Base-by-base conservation (phyloP, 2,113 vertebrate genomes). In the Theropithecus gelada region DNA sequence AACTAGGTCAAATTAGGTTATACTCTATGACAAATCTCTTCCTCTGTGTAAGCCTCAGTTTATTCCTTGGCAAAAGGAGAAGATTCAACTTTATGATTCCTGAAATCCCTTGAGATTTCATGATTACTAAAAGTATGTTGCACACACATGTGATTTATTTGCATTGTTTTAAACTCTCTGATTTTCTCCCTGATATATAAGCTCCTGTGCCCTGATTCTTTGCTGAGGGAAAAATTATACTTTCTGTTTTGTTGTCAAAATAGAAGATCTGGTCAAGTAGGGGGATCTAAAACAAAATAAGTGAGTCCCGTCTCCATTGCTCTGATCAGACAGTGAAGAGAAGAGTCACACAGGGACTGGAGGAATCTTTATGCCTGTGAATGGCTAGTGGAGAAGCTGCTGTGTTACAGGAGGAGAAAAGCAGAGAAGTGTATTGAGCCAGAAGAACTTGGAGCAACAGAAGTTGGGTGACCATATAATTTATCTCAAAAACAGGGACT, bases 101-200 rank as follows among this genome's bases (percentile, higher is more conserved):
- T 78, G 0, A 40, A 94, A 35, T 32, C 20, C 45, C 86, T 91
- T 32, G 25, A 82, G n/a, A 75, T 17, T 61, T 17, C 5, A 18
- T 90, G 35, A 95, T 93, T 90, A 90, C 66, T 43, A 80, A 81
- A 89, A 73, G 45, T 57, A 64, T 38, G 78, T 79, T 89, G 16
- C 22, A 25, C 11, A 48, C 0, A 55, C 30, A 59, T 48, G 5
- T n/a, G 93, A 55, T 59, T 76, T 64, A n/a, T n/a, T 81, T 48
- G 23, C 35, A 87, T 66, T 79, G 35, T 32, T 92, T 80, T 64
- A 72, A 92, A 88, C 50, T 32, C 30, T 91, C 32, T 57, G 32
- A 66, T 38, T 72, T 85, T 57, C 32, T 55, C 14, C 32, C 32
- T 73, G 5, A 91, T 20, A 2, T 45, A 0, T 52, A 82, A 90